Conservation (phyloP, 2,888 invertebrate species). For the Meteorus cinctellus region DNA sequence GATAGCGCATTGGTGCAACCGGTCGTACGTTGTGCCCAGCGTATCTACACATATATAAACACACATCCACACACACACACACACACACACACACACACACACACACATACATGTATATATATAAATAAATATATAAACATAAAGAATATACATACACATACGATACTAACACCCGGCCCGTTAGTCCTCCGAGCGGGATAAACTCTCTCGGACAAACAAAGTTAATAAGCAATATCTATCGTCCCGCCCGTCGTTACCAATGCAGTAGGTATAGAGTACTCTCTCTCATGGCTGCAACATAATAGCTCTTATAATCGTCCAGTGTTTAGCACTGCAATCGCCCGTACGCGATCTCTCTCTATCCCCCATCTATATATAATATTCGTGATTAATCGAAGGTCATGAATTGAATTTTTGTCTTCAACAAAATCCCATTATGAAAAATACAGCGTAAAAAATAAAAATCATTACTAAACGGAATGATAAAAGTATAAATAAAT, state of each 20-base stretch:
- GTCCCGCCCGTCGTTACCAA: slow-evolving; percentile 55
- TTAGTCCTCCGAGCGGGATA: slow-evolving; percentile 58
- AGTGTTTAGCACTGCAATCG: slow-evolving; percentile 48
- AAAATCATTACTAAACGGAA: not conserved
- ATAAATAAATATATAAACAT: not conserved
- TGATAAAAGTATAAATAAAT: not conserved
- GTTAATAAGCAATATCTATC: slow-evolving; percentile 70
- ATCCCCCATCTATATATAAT: not conserved
- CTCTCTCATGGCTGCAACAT: slow-evolving; percentile 47
- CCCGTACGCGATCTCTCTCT: slow-evolving; percentile 22
- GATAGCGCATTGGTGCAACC: slow-evolving; percentile 61
- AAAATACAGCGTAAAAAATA: not conserved
- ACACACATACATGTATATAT: slow-evolving; percentile 30
- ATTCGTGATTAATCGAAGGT: slow-evolving; percentile 40
- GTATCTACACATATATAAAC: slow-evolving; percentile 40
- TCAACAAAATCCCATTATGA: not conserved
- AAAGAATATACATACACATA: not conserved
- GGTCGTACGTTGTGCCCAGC: slow-evolving; percentile 58
- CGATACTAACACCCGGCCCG: slow-evolving; percentile 53
- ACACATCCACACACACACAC: slow-evolving; percentile 42
- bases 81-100: slow-evolving; percentile 37
- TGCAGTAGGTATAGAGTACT: slow-evolving; percentile 38
- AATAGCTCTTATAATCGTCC: slow-evolving; percentile 57
- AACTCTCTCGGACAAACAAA: slow-evolving; percentile 63
- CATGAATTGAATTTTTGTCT: slow-evolving; percentile 27